Base-by-base conservation (phyloP, 2,113 vertebrate species). In the Oxyura jamaicensis region DNA sequence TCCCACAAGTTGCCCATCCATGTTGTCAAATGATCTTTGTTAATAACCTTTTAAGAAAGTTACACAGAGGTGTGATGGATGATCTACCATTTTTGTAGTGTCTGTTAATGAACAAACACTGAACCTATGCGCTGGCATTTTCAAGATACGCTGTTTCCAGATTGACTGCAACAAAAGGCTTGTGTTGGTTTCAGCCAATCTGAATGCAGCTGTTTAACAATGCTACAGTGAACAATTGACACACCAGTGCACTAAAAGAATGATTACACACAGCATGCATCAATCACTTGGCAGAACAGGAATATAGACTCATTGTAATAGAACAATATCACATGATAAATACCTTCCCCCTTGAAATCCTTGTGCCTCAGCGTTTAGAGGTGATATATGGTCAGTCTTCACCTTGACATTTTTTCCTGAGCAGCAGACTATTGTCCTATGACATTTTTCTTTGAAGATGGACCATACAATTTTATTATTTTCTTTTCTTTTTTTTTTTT, bases 301-400 rank as follows among this genome's bases (percentile, higher is more conserved):
- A 97, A 96, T 96, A 97, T 68, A 96, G 97, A 98, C 87, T 83
- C 83, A 83, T 86, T 94, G 97, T 92, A 95, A 98, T 86, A 97
- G 96, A 97, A 97, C 96, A 97, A 92, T 96, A 97, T 94, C 96
- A 91, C 96, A 96, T 97, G 97, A 98, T 96, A 98, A 97, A 98
- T 96, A 95, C 95, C 88, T 97, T 97, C 81, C 90, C 67, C 96
- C 90, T 94, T 90, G 94, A 97, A 97, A 97, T 96, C 94, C 93
- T 95, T 58, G 84, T 86, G 88, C 81, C 93, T 97, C 93, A 81
- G 84, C 36, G 0, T 91, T 96, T 96, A 88, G 48, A 91, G 88
- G 89, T 97, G 97, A 98, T 98, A 92, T 53, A 98, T 97, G 83
- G 95, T 88, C 95, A 83, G 73, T n/a, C 58, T 95, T 88, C 74